Percentiles rank a stretch among this genome's conserved stretches.
These are phyloP conservation scores for Triops cancriformis DNA, from an alignment of 1,140 invertebrate species.

Conservation along the genomic window DNA sequence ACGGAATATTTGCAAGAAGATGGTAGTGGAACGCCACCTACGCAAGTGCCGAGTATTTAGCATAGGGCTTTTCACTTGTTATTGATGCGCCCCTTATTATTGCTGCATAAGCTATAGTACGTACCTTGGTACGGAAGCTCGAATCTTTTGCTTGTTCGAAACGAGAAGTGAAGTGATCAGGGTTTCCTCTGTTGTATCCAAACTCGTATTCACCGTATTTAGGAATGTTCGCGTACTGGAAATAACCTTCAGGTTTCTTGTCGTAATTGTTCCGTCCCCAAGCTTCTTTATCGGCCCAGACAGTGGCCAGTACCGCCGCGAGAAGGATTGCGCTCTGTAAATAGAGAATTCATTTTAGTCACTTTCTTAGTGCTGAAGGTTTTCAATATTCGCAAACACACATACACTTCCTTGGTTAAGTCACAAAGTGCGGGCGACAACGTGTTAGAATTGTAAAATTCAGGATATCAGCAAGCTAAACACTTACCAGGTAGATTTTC, in stretches of 20 bases:
- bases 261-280: not conserved
- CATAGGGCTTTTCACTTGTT: too few species aligned
- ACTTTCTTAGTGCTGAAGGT: too few species aligned
- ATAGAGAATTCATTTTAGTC: not conserved
- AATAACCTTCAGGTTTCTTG: constrained; percentile 22
- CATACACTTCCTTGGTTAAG: too few species aligned
- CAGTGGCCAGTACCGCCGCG: not conserved
- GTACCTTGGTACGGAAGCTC: constrained; percentile 22
- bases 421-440: too few species aligned
- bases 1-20: too few species aligned
- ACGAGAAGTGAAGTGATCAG: constrained; percentile 57
- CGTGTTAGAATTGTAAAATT: too few species aligned
- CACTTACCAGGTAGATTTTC: not conserved
- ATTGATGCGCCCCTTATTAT: too few species aligned
- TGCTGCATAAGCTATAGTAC: too few species aligned
- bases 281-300: not conserved
- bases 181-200: constrained; percentile 56
- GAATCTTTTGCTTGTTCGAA: constrained; percentile 49
- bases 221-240: constrained; percentile 53
- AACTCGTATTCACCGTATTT: constrained; percentile 57
- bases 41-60: too few species aligned
- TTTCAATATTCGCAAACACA: too few species aligned
- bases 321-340: not conserved
- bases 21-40: too few species aligned
- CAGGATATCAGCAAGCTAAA: too few species aligned